Base-by-base conservation (phyloP, 1,140 invertebrate species). In the Acromyrmex echinatior region DNA sequence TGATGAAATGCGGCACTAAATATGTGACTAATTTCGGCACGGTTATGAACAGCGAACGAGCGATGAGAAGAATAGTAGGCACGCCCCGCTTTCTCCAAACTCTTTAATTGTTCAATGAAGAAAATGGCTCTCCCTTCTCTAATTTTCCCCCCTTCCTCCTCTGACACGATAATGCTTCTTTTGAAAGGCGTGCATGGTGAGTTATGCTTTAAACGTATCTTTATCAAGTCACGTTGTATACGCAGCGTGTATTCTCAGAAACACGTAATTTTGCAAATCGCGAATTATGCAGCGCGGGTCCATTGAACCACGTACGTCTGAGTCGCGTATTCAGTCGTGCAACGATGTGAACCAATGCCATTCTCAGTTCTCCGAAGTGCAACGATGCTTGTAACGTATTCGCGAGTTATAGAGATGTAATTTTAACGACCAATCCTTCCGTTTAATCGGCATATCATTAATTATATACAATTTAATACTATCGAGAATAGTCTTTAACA, bases 241-340 rank as follows among this genome's bases (percentile, higher is more conserved):
- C 51, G 51, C 51, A 51, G n/a, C 31, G 39, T 12, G 66, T 49
- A 81, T 81, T 71, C 79, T 81, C 79, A 81, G 79, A 71, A 70
- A 81, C 51, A 66, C 79, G 68, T 81, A 81, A 81, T 81, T 81
- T 81, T 71, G 65, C 79, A 81, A 58, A 66, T 53, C 51, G 66
- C 66, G 79, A 68, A 81, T 81, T 81, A 81, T 68, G 79, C 56
- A 58, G 79, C 28, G 77, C 31, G 79, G 51, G 79, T 81, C 79
- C 79, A 81, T 81, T 81, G 79, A 81, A 81, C 79, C 21, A 58
- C 14, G 51, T 68, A 51, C 9, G 12, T 51, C 12, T n/a, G 25
- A 28, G 60, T 25, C 21, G 51, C 31, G 21, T 49, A 39, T 63
- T 28, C 58, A 78, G 35, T 58, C 62, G 28, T 51, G 80, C 5